Evolutionary conservation across 2,888 invertebrate species (phyloP), one percentile per base, ranked within the genome.

Genomic region (Eristalinus aeneus): DNA sequence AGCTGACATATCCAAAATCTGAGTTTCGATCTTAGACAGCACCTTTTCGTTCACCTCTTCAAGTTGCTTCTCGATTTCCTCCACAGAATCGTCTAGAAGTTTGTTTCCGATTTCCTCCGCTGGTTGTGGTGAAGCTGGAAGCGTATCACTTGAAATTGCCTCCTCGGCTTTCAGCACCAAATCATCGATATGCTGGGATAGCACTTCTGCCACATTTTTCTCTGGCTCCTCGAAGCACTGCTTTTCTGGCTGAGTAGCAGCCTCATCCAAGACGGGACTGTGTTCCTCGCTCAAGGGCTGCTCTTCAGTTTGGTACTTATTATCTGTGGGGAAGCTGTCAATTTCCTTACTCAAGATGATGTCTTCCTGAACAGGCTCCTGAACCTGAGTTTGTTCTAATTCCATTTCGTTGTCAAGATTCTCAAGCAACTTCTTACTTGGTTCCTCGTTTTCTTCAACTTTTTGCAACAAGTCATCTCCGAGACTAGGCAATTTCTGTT

Each of bases 221-320:
- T 86, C 85, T 3, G 85, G 77, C 56, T 86, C 85, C 22, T 86
- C 85, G 20, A 86, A 86, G 32, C 81, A 86, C 36, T 86, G 85
- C 22, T 86, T 86, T 9, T 86, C 85, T 20, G 76, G 75, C 22
- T 80, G 84, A 56, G 61, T 36, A 68, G 65, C 63, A 4, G 68
- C 34, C 31, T 85, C 81, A 23, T 86, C 81, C 9, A 75, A 73
- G 12, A 69, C 11, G 5, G 77, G 68, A 54, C 34, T 69, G 9
- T 39, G 58, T 27, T 72, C 67, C 12, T 76, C 67, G 22, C 32
- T 39, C 56, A 69, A 23, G n/a, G 53, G 27, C 2, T 27, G 16
- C 4, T 34, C 67, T 58, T 82, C 82, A 10, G 73, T 46, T 63
- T 64, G 60, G 5, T 72, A 12, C 56, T 76, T 82, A 9, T 76